Conservation (phyloP, 2,888 invertebrate genomes). For the Magallana nippona region DNA sequence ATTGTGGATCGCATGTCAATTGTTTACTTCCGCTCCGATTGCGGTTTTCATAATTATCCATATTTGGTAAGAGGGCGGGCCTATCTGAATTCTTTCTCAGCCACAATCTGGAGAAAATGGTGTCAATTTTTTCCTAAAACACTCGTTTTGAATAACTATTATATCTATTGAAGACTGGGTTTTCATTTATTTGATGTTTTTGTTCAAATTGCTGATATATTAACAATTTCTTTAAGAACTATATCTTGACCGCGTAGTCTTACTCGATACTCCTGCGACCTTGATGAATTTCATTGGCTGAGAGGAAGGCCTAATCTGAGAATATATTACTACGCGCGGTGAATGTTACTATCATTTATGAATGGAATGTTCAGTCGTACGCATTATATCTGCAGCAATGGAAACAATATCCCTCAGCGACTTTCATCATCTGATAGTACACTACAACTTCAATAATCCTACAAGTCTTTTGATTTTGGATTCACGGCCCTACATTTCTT, state of each 20-base stretch:
- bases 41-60: constrained; percentile 31
- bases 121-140: no score
- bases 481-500: constrained; percentile 72
- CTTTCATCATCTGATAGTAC: background rate
- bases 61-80: constrained; percentile 29
- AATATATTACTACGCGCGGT: constrained; percentile 26
- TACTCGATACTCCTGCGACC: background rate
- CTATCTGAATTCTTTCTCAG: background rate
- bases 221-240: background rate
- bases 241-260: constrained; percentile 17
- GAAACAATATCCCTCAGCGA: constrained; percentile 1
- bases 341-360: constrained; percentile 29
- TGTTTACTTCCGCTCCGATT: constrained; percentile 33
- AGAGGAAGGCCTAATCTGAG: background rate
- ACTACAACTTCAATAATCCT: constrained; percentile 9
- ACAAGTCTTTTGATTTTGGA: constrained; percentile 57
- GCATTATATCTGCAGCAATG: constrained; percentile 5
- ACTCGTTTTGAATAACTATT: no score
- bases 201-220: background rate
- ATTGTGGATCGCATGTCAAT: constrained; percentile 29
- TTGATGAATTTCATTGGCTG: constrained; percentile 1
- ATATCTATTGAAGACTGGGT: no score
- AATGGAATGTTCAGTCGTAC: constrained; percentile 26
- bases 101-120: no score
- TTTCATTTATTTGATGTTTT: no score